Base-by-base conservation (phyloP, 2,113 vertebrate species). In the Nanorana parkeri region DNA sequence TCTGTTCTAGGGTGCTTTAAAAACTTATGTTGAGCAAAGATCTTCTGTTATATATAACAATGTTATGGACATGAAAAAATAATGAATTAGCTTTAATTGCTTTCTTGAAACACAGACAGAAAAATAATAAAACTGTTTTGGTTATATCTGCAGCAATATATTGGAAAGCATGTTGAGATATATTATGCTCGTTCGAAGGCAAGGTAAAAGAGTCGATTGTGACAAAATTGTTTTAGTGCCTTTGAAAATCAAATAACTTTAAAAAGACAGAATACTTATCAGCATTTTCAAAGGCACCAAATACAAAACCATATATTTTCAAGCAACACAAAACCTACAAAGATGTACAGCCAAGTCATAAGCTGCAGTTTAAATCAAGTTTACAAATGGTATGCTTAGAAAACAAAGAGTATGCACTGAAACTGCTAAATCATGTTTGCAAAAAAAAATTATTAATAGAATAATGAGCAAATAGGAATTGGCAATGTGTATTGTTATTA, bases 181-280 rank as follows among this genome's bases (percentile, higher is more conserved):
- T 26, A 47, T 76, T 17, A 61, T 61, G 56, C 61, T 76, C 56
- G 61, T 41, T 32, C 8, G 52, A 74, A 21, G 74, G 61, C 16
- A 23, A 26, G 32, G 74, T 64, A 32, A 41, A 47, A 77, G 15
- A 63, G 24, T 63, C 63, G 32, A 64, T 77, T 63, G 74, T 64
- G 58, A 77, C 74, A 77, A 64, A 77, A 77, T 64, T 63, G 74
- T 77, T 77, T 77, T 77, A 77, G 32, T 77, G 74, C 63, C 60
- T 77, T 6, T 64, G 51, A 16, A 78, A 29, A 13, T 78, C 61
- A 66, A 78, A 78, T 65, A 78, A 66, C 61, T 66, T 78, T 66
- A 32, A 78, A 36, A 68, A 78, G 64, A 68, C 77, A 78, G 19
- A 58, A 78, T 55, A 68, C 51, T 78, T 78, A 66, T 55, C 63